Percentiles rank a stretch among this genome's conserved stretches.
Conservation (phyloP, 2,888 invertebrate species). For the Norana najaformis region DNA sequence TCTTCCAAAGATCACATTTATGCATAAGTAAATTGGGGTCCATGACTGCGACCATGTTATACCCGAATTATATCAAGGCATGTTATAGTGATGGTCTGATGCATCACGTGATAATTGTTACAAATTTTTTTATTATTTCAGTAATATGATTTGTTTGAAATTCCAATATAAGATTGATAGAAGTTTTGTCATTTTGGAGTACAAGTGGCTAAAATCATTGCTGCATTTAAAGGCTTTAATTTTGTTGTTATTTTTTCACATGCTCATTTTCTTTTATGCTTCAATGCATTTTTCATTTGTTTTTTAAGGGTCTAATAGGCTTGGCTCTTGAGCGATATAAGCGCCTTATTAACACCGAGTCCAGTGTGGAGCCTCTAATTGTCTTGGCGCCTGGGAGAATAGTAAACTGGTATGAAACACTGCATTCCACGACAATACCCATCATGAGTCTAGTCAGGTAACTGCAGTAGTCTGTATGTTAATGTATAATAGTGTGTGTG, state of each 20-base stretch:
- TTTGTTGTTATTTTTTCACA: background rate
- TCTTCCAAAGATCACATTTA: no score
- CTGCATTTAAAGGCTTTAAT: background rate
- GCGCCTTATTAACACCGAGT: background rate
- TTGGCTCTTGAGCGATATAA: conserved; percentile 30
- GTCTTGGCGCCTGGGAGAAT: conserved; percentile 36
- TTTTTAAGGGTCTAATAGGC: conserved; percentile 38
- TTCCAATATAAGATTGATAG: background rate
- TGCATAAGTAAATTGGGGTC: no score
- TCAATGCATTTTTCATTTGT: background rate
- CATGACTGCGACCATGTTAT: no score
- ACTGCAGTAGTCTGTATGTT: conserved; percentile 8
- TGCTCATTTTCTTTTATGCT: background rate
- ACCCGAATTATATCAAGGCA: no score
- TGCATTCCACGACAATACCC: conserved; percentile 35
- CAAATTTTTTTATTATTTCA: background rate
- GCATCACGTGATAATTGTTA: background rate
- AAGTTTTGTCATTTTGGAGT: background rate
- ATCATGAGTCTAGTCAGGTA: conserved; percentile 32
- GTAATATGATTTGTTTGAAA: background rate
- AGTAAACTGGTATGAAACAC: conserved; percentile 30
- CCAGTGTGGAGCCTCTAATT: conserved; percentile 32
- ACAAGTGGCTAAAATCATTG: background rate
- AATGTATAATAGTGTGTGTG: background rate
- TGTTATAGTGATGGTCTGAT: background rate